These are phyloP conservation scores for Mimachlamys varia DNA, from an alignment of 2,888 invertebrate species.

Conservation along the genomic window DNA sequence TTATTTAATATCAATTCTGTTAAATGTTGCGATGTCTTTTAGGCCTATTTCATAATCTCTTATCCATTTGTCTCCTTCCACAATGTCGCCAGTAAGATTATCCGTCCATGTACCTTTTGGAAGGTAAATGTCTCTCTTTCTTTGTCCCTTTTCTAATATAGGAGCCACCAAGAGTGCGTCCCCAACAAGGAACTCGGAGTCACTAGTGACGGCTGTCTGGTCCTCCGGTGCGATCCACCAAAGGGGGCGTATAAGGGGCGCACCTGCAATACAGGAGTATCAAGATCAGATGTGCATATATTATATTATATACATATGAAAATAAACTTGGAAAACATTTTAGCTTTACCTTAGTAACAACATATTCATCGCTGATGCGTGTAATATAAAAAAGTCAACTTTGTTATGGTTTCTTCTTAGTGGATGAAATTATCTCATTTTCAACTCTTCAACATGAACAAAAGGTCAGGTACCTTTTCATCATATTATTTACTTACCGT, in stretches of 20 bases:
- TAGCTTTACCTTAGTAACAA: no score
- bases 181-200: constrained; percentile 84
- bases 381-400: no score
- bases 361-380: no score
- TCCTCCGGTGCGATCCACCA: constrained; percentile 95
- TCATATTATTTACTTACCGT: constrained; percentile 50
- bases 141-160: constrained; percentile 68
- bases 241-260: constrained; percentile 94
- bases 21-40: constrained; percentile 57
- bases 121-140: constrained; percentile 72
- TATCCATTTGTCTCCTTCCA: constrained; percentile 67
- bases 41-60: constrained; percentile 52
- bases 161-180: constrained; percentile 77
- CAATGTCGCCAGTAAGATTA: constrained; percentile 50
- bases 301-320: no score
- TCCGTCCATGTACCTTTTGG: constrained; percentile 70
- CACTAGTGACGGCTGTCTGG: constrained; percentile 89
- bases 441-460: no score
- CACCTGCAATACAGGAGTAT: constrained; percentile 67
- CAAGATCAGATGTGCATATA: no score
- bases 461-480: no score
- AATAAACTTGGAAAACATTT: no score
- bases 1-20: not conserved
- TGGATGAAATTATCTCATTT: no score
- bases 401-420: no score